These are phyloP conservation scores for Sardinella longiceps DNA, from an alignment of 2,797 vertebrate genomes.

Conservation along the genomic window DNA sequence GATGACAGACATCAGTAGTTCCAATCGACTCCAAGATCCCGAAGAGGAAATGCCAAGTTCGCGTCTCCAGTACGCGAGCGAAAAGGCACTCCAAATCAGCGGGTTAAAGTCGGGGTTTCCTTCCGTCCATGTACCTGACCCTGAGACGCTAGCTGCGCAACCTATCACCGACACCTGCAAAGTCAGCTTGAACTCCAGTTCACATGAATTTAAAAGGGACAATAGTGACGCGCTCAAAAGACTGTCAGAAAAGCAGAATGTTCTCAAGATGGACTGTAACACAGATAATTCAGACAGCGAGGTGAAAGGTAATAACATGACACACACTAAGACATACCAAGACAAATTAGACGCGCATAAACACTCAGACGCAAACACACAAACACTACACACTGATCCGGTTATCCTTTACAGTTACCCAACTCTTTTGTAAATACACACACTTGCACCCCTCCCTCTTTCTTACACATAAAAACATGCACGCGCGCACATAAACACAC, in stretches of 20 bases:
- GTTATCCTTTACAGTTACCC: not conserved
- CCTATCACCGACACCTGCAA: slow-evolving; percentile 72
- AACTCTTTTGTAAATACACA: slow-evolving; percentile 17
- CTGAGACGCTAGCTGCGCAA: slow-evolving; percentile 62
- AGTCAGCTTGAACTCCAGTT: slow-evolving; percentile 64
- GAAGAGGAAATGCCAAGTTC: slow-evolving; percentile 66
- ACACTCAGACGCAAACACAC: not conserved
- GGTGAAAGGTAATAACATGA: slow-evolving; percentile 74
- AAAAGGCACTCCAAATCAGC: slow-evolving; percentile 68
- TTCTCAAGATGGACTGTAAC: slow-evolving; percentile 60
- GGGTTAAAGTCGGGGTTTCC: slow-evolving; percentile 68
- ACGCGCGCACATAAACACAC: not conserved
- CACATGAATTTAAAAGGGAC: slow-evolving; percentile 72
- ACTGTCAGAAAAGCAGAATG: slow-evolving; percentile 42
- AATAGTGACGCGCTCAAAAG: slow-evolving; percentile 68
- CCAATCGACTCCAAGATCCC: slow-evolving; percentile 43
- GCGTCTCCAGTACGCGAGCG: slow-evolving; percentile 68
- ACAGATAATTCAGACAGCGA: slow-evolving; percentile 80
- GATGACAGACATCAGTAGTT: slow-evolving; percentile 71
- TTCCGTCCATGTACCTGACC: slow-evolving; percentile 57
- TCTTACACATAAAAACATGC: not conserved
- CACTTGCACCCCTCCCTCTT: not conserved
- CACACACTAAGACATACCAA: slow-evolving; percentile 20
- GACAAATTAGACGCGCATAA: not conserved
- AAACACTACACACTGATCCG: not conserved